Evolutionary conservation across 2,888 invertebrate genomes (phyloP).

Genomic region (Oscheius myriophilus): DNA sequence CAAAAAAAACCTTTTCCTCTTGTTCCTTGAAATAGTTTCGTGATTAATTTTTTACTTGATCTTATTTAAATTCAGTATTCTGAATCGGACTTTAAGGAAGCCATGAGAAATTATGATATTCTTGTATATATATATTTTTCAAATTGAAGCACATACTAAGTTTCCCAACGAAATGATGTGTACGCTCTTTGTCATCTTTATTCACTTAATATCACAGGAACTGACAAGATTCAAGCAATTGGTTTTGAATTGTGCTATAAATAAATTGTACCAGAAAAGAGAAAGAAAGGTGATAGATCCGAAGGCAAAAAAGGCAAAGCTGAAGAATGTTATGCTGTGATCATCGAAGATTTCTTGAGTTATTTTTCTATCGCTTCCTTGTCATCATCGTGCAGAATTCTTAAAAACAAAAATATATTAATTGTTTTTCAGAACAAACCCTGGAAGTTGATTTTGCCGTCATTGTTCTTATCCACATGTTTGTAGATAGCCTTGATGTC

Average conservation of each 20-base stretch:
- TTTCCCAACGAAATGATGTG: too few relatives aligned
- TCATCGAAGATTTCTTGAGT: not conserved
- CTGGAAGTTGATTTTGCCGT: slow-evolving; percentile 69
- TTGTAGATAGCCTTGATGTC: slow-evolving; percentile 72
- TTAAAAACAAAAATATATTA: slow-evolving; percentile 36
- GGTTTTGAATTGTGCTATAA: slow-evolving; percentile 10
- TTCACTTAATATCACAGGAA: slow-evolving; percentile 22
- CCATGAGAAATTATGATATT: too few relatives aligned
- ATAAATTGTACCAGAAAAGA: slow-evolving; percentile 13
- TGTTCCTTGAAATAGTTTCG: too few relatives aligned
- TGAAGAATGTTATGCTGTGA: not conserved
- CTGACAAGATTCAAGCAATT: slow-evolving; percentile 23
- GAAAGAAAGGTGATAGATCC: slow-evolving; percentile 17
- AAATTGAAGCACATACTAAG: too few relatives aligned
- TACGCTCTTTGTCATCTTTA: not conserved
- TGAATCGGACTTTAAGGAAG: too few relatives aligned
- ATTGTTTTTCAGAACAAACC: slow-evolving; percentile 41
- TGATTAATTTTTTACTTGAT: too few relatives aligned
- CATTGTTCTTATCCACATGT: slow-evolving; percentile 72
- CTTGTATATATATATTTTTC: too few relatives aligned
- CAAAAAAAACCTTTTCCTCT: too few relatives aligned
- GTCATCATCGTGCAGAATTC: slow-evolving; percentile 70
- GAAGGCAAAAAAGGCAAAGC: slow-evolving; percentile 5
- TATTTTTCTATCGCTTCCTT: slow-evolving; percentile 37
- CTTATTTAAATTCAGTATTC: too few relatives aligned